A percentile compares a stretch with the other conserved stretches of the same genome.
Evolutionary conservation across 30 jellyfish, hydroid and myxozoan species (phyloP).

Genomic region (Turritopsis rubra): DNA sequence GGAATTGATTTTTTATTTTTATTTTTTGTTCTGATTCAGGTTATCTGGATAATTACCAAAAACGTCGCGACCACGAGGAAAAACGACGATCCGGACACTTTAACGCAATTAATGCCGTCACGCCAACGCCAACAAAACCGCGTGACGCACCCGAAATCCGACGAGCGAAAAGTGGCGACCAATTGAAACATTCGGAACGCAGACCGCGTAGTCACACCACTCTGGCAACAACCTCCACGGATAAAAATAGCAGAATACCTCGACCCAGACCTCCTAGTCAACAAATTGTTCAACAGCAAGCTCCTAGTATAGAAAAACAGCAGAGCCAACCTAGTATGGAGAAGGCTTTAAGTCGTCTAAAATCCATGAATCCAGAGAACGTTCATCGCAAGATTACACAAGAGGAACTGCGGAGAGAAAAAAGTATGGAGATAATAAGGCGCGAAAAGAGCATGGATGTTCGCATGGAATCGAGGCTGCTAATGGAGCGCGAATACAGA

Average conservation of each 20-base stretch:
- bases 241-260: not conserved
- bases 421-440: slow-evolving; percentile 12
- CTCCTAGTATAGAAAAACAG: not conserved
- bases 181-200: slow-evolving; percentile 6
- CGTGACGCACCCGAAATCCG: slow-evolving; percentile 31
- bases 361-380: slow-evolving; percentile 3
- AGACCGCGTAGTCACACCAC: slow-evolving; percentile 41
- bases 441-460: slow-evolving; percentile 48
- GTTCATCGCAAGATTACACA: slow-evolving; percentile 11
- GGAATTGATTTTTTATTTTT: slow-evolving; percentile 3
- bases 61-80: slow-evolving; percentile 33
- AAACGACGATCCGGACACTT: slow-evolving; percentile 36
- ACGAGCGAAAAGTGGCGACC: slow-evolving; percentile 42
- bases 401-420: not conserved
- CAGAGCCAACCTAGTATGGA: not conserved
- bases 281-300: not conserved
- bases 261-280: slow-evolving; percentile 20
- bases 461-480: slow-evolving; percentile 31
- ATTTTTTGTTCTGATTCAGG: slow-evolving; percentile 24
- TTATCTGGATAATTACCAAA: slow-evolving; percentile 28
- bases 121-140: not conserved
- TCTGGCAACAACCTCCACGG: not conserved
- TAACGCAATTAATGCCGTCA: not conserved
- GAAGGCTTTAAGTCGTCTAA: not conserved
- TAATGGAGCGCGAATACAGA: slow-evolving; percentile 28